These are phyloP conservation scores for Antennarius maculatus DNA, from an alignment of 2,797 vertebrate species.

Conservation along the genomic window DNA sequence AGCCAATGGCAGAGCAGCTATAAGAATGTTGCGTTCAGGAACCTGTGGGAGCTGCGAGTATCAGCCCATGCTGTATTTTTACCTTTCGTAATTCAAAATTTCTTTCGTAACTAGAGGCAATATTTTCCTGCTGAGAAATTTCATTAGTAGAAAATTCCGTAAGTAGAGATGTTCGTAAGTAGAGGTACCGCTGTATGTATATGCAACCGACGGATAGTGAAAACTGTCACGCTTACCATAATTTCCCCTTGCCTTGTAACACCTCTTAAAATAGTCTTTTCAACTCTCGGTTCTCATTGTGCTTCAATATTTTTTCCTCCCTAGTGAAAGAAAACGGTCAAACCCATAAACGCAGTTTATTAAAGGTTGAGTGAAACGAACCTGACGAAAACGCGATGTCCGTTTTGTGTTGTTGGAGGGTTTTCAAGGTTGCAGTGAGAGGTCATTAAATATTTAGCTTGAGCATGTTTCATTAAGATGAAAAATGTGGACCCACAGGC, in stretches of 20 bases:
- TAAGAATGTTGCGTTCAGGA: no score
- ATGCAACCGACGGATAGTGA: no score
- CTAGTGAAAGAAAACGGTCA: not conserved
- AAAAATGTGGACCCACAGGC: constrained; percentile 64
- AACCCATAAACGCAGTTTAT: constrained; percentile 1
- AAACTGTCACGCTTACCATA: not conserved
- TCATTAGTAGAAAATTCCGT: no score
- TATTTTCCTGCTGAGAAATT: no score
- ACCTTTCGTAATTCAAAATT: no score
- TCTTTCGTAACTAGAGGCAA: no score
- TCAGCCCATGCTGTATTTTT: no score
- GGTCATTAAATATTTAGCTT: constrained; percentile 76
- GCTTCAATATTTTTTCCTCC: constrained; percentile 23
- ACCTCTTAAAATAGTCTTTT: constrained; percentile 13
- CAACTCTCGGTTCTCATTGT: constrained; percentile 26
- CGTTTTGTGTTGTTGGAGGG: constrained; percentile 56
- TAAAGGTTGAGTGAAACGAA: constrained; percentile 24
- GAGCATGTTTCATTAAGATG: constrained; percentile 74
- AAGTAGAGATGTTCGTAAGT: no score
- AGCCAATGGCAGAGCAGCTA: no score
- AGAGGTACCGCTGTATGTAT: no score
- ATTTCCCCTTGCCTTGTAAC: constrained; percentile 9
- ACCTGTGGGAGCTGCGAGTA: no score
- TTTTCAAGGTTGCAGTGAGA: constrained; percentile 65
- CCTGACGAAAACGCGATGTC: constrained; percentile 30